A percentile compares a stretch with the other conserved stretches of the same genome.
Conservation (phyloP, 2,888 invertebrate genomes). For the Prostheceraeus crozeri region DNA sequence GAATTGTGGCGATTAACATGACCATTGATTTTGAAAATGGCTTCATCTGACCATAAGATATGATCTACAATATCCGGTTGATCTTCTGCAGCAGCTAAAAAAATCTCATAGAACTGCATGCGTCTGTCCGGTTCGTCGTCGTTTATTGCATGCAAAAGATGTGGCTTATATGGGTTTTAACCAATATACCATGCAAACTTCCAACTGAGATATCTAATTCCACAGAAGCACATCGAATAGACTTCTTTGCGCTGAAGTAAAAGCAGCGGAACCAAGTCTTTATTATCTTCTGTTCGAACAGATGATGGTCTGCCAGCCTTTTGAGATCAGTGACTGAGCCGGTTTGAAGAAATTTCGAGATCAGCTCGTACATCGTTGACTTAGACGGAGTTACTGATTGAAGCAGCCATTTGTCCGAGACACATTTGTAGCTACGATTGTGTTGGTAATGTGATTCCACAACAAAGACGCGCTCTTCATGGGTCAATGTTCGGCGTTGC, state of each 20-base stretch:
- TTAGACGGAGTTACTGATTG: constrained; percentile 16
- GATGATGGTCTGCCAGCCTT: background rate
- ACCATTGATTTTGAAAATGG: constrained; percentile 33
- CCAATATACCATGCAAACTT: constrained; percentile 18
- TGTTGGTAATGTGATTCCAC: no score
- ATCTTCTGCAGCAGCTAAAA: constrained; percentile 4
- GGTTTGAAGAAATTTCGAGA: constrained; percentile 1
- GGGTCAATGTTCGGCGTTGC: no score
- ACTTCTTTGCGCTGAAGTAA: constrained; percentile 1
- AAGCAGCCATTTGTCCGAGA: no score
- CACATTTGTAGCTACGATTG: no score
- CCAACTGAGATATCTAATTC: constrained; percentile 18
- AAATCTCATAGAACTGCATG: constrained; percentile 5
- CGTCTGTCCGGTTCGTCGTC: constrained; percentile 7
- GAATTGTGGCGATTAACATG: constrained; percentile 35
- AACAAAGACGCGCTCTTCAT: no score
- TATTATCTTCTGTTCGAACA: constrained; percentile 13
- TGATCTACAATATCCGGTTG: constrained; percentile 19
- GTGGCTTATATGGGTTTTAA: constrained; percentile 15
- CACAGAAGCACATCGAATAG: background rate
- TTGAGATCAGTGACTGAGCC: constrained; percentile 1
- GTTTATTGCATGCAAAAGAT: constrained; percentile 6
- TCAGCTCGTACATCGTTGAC: constrained; percentile 4
- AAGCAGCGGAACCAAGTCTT: constrained; percentile 4
- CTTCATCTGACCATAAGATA: constrained; percentile 32